Base-by-base conservation (phyloP, 1,140 invertebrate species). In the Magallana ariakensis region DNA sequence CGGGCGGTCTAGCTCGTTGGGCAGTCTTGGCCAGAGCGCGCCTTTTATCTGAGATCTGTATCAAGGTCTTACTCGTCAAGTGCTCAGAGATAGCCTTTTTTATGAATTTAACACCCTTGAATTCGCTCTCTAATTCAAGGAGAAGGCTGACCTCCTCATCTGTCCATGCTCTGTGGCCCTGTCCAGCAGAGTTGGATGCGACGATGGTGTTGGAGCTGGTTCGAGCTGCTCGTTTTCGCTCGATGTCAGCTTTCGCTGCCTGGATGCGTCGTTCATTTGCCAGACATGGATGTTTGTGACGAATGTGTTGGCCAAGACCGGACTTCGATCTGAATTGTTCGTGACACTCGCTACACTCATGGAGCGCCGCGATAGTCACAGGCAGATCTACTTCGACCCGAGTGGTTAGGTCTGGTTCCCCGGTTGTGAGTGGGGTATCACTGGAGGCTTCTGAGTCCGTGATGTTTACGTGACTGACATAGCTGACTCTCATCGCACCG, bases 271-370 rank as follows among this genome's bases (percentile, higher is more conserved):
- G 3, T 10, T 16, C 15, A 6, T 84, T 84, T 16, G 16, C 26
- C 22, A 84, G 16, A 8, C 26, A 26, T 5, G 83, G 84, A 55
- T 85, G 84, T 10, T 5, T 55, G 16, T 19, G 53, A n/a, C 60
- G 3, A 15, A 66, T 62, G 26, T 85, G 60, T 22, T 85, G 84
- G n/a, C 56, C 56, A 10, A 85, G 16, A 6, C 84, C 84, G 4
- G 3, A 60, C 22, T 62, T 60, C 13, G 58, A 0, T 16, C 16
- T 22, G 58, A 84, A 62, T n/a, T 26, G 16, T 46, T 26, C 16
- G 8, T 22, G 15, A 53, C 58, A 84, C 11, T 16, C 5, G 8
- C 11, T 15, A n/a, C 83, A 84, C 9, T 22, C n/a, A 7, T 60
- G 15, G 33, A 46, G 33, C 7, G 22, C 19, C 5, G 16, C 60